Evolutionary conservation across 2,797 vertebrate genomes (phyloP).

Genomic region (Poeciliopsis presidionis): DNA sequence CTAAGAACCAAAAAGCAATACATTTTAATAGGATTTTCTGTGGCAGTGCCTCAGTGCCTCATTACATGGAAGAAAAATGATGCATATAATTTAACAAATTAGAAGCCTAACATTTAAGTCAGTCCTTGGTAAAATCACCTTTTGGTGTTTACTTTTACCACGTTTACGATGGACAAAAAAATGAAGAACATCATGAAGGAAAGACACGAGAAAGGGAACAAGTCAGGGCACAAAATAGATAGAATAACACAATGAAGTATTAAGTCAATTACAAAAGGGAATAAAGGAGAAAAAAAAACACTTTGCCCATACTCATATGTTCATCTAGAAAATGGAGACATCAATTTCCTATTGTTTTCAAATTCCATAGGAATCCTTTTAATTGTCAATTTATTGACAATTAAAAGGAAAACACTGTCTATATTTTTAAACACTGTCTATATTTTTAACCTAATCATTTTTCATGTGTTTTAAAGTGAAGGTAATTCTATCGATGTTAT

Average conservation of each 20-base stretch:
- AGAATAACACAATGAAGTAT: background rate
- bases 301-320: background rate
- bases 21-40: background rate
- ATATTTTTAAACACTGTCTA: background rate
- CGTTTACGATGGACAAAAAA: background rate
- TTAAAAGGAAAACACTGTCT: background rate
- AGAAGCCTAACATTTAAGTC: background rate
- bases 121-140: background rate
- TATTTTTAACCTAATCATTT: background rate
- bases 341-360: background rate
- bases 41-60: background rate
- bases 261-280: background rate
- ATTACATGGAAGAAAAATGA: background rate
- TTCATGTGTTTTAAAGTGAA: background rate
- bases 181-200: background rate
- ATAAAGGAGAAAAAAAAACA: background rate
- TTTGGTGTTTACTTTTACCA: background rate
- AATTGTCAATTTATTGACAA: background rate
- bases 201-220: background rate
- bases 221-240: background rate
- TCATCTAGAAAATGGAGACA: background rate
- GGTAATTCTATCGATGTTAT: conserved; percentile 52
- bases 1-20: background rate
- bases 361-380: background rate
- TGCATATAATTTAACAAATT: background rate